These are phyloP conservation scores for Neoascia interrupta DNA, from an alignment of 2,888 invertebrate species.

Conservation along the genomic window DNA sequence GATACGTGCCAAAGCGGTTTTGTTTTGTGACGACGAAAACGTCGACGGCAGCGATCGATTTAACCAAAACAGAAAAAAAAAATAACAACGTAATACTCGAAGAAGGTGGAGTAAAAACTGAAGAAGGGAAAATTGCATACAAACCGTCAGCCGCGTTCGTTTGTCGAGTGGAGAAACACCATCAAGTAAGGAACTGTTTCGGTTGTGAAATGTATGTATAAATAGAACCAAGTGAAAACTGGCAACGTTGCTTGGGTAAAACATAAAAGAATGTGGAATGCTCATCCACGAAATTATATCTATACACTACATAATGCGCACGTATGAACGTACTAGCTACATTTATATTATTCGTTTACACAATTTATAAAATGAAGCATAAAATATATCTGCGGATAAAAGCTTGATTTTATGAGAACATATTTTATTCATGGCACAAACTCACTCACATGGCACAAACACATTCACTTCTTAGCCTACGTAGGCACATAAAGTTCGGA, in stretches of 20 bases:
- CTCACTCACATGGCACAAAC: background rate
- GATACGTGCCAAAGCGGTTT: constrained; percentile 59
- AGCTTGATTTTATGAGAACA: constrained; percentile 32
- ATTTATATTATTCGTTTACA: background rate
- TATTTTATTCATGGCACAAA: constrained; percentile 33
- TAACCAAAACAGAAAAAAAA: constrained; percentile 22
- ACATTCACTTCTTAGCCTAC: background rate
- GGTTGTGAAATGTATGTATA: constrained; percentile 50
- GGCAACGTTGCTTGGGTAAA: constrained; percentile 33
- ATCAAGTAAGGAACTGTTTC: constrained; percentile 41
- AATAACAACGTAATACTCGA: too few species aligned
- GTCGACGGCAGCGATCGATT: constrained; percentile 40
- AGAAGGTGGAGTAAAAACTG: background rate
- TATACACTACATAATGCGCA: background rate
- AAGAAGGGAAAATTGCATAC: constrained; percentile 15
- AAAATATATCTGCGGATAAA: constrained; percentile 18
- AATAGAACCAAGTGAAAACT: constrained; percentile 36
- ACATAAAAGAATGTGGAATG: constrained; percentile 3
- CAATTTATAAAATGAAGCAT: constrained; percentile 5
- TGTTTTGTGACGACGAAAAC: constrained; percentile 55
- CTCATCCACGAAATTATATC: too few species aligned
- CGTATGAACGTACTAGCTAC: background rate
- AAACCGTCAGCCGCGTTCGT: background rate
- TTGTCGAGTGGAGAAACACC: constrained; percentile 7
- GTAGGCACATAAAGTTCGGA: background rate